Conservation (phyloP, 1,140 invertebrate species). For the Atta texana region DNA sequence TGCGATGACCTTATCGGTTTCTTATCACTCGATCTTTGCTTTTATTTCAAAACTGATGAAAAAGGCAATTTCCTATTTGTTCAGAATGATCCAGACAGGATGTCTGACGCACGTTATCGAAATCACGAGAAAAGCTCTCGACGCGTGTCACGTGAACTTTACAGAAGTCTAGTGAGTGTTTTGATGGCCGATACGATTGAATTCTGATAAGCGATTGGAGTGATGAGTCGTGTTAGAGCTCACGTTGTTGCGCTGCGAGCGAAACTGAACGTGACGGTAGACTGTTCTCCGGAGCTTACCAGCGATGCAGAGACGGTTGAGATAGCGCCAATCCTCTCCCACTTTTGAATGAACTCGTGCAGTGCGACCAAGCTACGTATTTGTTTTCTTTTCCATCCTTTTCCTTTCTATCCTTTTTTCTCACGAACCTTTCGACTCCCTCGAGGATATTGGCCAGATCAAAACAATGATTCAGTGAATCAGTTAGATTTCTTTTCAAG, state of each 20-base stretch:
- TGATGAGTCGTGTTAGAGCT: background rate
- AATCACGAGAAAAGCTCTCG: conserved; percentile 43
- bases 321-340: conserved; percentile 66
- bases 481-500: background rate
- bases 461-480: background rate
- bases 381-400: too few relatives aligned
- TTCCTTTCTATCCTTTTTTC: background rate
- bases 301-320: background rate
- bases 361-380: background rate
- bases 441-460: background rate
- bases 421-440: background rate
- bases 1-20: background rate
- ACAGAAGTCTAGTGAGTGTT: conserved; percentile 3
- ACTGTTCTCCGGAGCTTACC: conserved; percentile 33
- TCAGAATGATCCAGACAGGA: background rate
- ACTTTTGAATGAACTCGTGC: conserved; percentile 27
- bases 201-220: background rate
- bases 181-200: conserved; percentile 9
- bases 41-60: background rate
- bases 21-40: conserved; percentile 1
- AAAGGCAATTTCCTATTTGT: background rate
- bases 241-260: conserved; percentile 52
- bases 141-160: background rate
- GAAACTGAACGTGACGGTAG: conserved; percentile 64
- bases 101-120: conserved; percentile 22